phyloP scores from a whole-genome alignment of 2,888 invertebrate species.

The Chloroclysta siterata region DNA sequence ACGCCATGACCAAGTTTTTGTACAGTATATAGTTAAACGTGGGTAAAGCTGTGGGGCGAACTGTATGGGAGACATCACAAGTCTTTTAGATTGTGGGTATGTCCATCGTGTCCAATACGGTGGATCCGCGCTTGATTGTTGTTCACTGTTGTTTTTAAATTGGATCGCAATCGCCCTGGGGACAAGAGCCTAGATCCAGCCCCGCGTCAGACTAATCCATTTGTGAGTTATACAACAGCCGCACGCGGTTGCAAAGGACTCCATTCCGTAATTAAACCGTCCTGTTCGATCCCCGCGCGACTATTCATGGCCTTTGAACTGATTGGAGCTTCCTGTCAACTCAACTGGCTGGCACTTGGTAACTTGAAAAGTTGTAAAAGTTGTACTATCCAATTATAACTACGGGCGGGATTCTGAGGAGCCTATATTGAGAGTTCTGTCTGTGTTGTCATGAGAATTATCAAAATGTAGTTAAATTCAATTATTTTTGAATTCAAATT shows the following conservation, averaged over 20 bases:
- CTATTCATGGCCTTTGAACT: constrained; percentile 34
- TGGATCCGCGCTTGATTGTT: too few species aligned
- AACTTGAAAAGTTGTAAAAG: constrained; percentile 12
- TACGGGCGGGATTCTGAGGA: background rate
- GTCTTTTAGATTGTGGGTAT: too few species aligned
- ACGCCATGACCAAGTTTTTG: too few species aligned
- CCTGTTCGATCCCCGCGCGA: constrained; percentile 24
- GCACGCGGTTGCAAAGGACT: constrained; percentile 48
- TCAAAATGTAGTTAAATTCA: too few species aligned
- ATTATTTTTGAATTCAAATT: too few species aligned
- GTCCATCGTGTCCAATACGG: too few species aligned
- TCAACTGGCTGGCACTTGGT: constrained; percentile 23
- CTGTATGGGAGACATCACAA: too few species aligned
- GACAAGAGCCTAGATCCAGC: constrained; percentile 2
- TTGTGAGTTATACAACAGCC: constrained; percentile 59
- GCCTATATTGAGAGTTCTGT: background rate
- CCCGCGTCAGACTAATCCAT: constrained; percentile 74
- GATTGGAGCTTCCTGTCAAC: constrained; percentile 39
- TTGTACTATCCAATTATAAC: constrained; percentile 14
- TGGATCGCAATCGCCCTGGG: background rate
- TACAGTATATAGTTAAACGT: too few species aligned
- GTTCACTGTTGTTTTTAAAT: too few species aligned
- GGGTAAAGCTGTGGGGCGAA: too few species aligned
- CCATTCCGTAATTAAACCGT: constrained; percentile 77
- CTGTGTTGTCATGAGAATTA: background rate